Base-by-base conservation (phyloP, 23 tunicate genomes). In the Halocynthia roretzi region DNA sequence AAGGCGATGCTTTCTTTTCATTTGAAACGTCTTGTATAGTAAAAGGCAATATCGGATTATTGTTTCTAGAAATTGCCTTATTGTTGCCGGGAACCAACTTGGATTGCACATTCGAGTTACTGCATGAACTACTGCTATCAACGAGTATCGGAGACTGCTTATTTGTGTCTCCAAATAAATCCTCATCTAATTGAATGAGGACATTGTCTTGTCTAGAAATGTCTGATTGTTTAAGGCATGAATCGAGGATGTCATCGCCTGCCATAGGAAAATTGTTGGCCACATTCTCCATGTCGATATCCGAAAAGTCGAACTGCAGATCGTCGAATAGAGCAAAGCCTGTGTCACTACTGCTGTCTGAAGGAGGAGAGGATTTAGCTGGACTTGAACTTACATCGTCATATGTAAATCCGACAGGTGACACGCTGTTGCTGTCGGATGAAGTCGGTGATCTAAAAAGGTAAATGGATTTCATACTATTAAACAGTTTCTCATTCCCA, bases 301-400 rank as follows among this genome's bases (percentile, higher is more conserved):
- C 93, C 20, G 86, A 76, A 40, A 87, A 82, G 14, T 87, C 83
- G 77, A 87, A 87, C 58, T 51, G 83, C 63, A 87, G 61, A 21
- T 87, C 86, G 10, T 74, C 56, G 50, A 74, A 74, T 6, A 74
- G 53, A 67, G 52, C 50, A 6, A 60, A 55, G 17, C 40, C 31
- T 51, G 64, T 19, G 55, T 61, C 40, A 56, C 72, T 21, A 8
- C 57, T 71, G 23, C 44, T 62, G 55, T n/a, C 61, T 12, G 23
- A 54, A 52, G 52, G 50, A 12, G 78, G 85, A 23, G 67, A 71
- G 51, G 31, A 71, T 56, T 40, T 71, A 19, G 12, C 22, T n/a
- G 54, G 21, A 76, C 44, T 52, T 21, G 60, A 60, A 60, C 17
- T 15, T 15, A 71, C 53, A 18, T 19, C 78, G 19, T 54, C 57